These are phyloP conservation scores for Trachemys scripta DNA, from an alignment of 2,113 vertebrate genomes.

Conservation along the genomic window DNA sequence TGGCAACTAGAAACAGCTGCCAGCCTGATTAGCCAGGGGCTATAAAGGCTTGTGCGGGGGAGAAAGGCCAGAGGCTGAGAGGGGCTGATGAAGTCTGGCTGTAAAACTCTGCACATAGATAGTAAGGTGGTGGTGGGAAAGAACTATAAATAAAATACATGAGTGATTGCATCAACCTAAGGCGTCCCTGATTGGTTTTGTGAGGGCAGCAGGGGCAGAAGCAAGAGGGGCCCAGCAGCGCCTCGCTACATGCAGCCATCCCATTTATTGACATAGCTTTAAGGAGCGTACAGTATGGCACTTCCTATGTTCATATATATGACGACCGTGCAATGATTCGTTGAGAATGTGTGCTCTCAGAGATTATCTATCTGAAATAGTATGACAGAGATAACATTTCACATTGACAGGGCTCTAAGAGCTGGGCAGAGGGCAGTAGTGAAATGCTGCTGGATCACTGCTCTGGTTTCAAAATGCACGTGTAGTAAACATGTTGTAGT, in stretches of 20 bases:
- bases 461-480: background rate
- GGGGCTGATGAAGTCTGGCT: too few relatives aligned
- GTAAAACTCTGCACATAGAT: too few relatives aligned
- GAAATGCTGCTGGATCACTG: background rate
- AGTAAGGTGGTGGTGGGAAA: too few relatives aligned
- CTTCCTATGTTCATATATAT: background rate
- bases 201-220: too few relatives aligned
- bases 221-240: too few relatives aligned
- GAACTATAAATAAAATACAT: too few relatives aligned
- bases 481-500: background rate
- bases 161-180: too few relatives aligned
- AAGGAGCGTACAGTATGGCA: background rate
- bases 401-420: fast-evolving
- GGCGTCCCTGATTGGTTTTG: too few relatives aligned
- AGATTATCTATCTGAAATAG: background rate
- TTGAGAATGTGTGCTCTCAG: background rate
- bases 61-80: too few relatives aligned
- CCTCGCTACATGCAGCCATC: background rate
- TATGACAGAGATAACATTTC: conserved; percentile 9
- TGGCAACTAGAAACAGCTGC: too few relatives aligned
- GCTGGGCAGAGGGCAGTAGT: background rate
- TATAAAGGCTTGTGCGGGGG: too few relatives aligned
- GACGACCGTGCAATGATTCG: fast-evolving
- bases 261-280: background rate
- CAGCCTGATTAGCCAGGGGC: too few relatives aligned